Evolutionary conservation across 2,888 invertebrate species (phyloP).

Genomic region (Yponomeuta sedellus): DNA sequence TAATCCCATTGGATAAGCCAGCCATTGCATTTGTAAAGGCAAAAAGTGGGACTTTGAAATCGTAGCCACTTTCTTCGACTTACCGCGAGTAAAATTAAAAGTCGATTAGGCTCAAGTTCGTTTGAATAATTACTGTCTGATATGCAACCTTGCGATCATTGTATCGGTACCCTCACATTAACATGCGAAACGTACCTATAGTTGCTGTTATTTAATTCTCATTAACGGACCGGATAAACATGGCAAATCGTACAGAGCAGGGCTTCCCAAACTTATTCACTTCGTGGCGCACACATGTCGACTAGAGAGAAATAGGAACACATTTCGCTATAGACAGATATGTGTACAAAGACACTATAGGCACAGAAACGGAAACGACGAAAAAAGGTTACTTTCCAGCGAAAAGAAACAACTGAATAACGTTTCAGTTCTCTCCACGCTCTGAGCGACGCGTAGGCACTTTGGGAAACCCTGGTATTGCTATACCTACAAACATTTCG

Average conservation of each 20-base stretch:
- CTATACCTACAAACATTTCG: too few relatives aligned
- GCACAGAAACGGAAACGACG: too few relatives aligned
- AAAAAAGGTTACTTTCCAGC: too few relatives aligned
- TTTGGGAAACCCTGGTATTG: too few relatives aligned
- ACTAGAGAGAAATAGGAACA: too few relatives aligned
- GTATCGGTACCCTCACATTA: constrained; percentile 8
- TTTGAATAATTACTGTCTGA: constrained; percentile 13
- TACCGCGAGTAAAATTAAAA: constrained; percentile 12
- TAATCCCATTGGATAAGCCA: background rate
- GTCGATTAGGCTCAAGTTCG: constrained; percentile 12
- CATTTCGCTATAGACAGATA: too few relatives aligned
- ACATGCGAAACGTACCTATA: background rate
- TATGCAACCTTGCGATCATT: background rate
- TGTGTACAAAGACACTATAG: too few relatives aligned
- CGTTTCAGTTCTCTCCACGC: too few relatives aligned
- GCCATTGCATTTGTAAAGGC: background rate
- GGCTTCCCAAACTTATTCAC: too few relatives aligned
- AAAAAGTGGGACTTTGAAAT: background rate
- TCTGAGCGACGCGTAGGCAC: too few relatives aligned
- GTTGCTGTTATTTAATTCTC: constrained; percentile 8
- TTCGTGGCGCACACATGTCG: too few relatives aligned
- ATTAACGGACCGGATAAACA: background rate
- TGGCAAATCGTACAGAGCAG: background rate
- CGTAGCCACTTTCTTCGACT: constrained; percentile 11
- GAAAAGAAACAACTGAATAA: too few relatives aligned